Base-by-base conservation (phyloP, 37 sponge, comb jelly and placozoan genomes). In the Hormiphora californensis region DNA sequence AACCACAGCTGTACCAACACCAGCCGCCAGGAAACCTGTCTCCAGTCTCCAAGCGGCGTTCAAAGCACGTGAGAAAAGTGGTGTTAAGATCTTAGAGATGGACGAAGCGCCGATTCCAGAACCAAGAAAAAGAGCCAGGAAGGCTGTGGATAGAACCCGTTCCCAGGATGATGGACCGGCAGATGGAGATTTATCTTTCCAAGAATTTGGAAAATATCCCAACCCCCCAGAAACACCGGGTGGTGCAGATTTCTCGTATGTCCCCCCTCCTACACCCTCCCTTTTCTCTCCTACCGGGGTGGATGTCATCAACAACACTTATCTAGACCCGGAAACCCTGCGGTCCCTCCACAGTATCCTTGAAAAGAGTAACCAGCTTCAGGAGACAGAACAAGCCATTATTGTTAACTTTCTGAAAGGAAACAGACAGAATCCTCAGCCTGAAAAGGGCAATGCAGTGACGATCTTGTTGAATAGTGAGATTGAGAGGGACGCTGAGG, bases 331-430 rank as follows among this genome's bases (percentile, higher is more conserved):
- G 40, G 81, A 73, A 43, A 73, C 81, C 41, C 44, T 73, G 25
- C 8, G 35, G 25, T 73, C 81, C 9, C 25, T 73, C 3, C 35
- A 8, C 44, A 73, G 81, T 40, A 46, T 73, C 4, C 35, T 73
- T 5, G 81, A 73, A 19, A 73, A 73, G 43, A 73, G 81, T 73
- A 73, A 73, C 23, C 32, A 46, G 7, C 38, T 73, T 23, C 40
- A 43, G 40, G 81, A 73, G 23, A 73, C 81, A 19, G 81, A 73
- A n/a, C 81, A 73, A 41, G 81, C 81, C 17, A 36, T 73, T 1
- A 73, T 73, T 40, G 81, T 73, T 4, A 73, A 73, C 27, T 73
- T 73, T 73, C 38, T 73, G 25, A 73, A 73, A 28, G 81, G 81
- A 11, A 73, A 73, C 44, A 39, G 81, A 41, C 21, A 43, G 0